Base-by-base conservation (phyloP, 2,113 vertebrate genomes). In the Sterna hirundo region DNA sequence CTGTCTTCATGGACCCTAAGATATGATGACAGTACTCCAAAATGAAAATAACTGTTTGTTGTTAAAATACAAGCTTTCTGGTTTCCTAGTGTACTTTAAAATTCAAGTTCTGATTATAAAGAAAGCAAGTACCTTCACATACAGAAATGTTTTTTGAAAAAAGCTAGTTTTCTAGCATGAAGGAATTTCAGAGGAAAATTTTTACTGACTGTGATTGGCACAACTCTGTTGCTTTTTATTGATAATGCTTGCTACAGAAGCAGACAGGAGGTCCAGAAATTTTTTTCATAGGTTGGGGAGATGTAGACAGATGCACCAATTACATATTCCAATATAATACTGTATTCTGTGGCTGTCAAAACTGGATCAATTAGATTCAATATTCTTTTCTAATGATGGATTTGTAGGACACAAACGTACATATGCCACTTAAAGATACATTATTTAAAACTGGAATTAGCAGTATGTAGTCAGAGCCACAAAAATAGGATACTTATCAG, bases 371-470 rank as follows among this genome's bases (percentile, higher is more conserved):
- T 94, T 92, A n/a, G 23, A 51, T 46, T 90, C 36, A 80, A 61
- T 90, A 69, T 62, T 92, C 14, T 83, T 86, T 92, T 78, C 25
- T 71, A 13, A 15, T 82, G 83, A 30, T 91, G 32, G 9, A 12
- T 74, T 92, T 2, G 0, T 77, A 76, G 54, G 70, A 86, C 40
- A 38, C 66, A 66, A 74, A 65, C 46, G 60, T 61, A 13, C 17
- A 46, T 14, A 52, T 29, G n/a, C 44, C 46, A 61, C 70, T 83
- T 91, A 83, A 62, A n/a, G 58, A 83, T 77, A 75, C 46, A 83
- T 85, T 83, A 94, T 76, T 94, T 90, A 72, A 90, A 94, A 88
- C 71, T 78, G 55, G 66, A 91, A 94, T 95, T 95, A 97, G 62
- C 55, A 74, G n/a, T 17, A 51, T 5, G 8, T 58, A 87, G 61